phyloP scores from a whole-genome alignment of 2,888 invertebrate species.

The Drosophila prolongata region DNA sequence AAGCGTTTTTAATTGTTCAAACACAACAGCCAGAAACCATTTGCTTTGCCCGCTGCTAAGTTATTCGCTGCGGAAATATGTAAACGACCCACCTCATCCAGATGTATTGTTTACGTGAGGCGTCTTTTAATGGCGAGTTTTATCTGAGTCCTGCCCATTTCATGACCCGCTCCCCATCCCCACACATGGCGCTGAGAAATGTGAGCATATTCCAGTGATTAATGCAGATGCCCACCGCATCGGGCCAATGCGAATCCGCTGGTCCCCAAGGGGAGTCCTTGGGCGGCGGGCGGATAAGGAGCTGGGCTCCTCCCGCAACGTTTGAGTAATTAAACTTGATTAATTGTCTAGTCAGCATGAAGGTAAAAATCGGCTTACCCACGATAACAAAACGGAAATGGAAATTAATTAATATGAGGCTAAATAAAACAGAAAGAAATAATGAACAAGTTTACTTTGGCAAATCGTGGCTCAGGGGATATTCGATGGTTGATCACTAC shows the following conservation, averaged over 20 bases:
- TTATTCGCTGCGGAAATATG: conserved; percentile 54
- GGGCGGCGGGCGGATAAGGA: conserved; percentile 17
- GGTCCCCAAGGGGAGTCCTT: conserved; percentile 13
- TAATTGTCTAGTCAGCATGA: conserved; percentile 78
- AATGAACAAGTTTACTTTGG: conserved; percentile 34
- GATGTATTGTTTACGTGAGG: conserved; percentile 65
- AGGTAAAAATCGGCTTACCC: conserved; percentile 73
- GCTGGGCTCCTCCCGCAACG: conserved; percentile 34
- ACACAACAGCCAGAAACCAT: conserved; percentile 1
- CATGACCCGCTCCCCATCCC: not conserved
- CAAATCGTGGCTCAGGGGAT: conserved; percentile 18
- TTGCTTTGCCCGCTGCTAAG: not conserved
- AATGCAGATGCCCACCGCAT: conserved; percentile 60
- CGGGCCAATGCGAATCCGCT: conserved; percentile 23
- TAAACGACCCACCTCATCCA: conserved; percentile 58
- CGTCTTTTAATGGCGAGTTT: conserved; percentile 51
- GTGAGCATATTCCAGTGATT: conserved; percentile 73
- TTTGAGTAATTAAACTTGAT: conserved; percentile 80
- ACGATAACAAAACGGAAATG: conserved; percentile 72
- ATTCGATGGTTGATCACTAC: conserved; percentile 5
- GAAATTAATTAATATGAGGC: conserved; percentile 70
- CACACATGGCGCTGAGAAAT: conserved; percentile 64
- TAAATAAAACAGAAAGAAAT: conserved; percentile 40
- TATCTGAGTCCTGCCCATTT: conserved; percentile 42
- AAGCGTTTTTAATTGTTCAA: conserved; percentile 10